phyloP scores from a whole-genome alignment of 2,113 vertebrate species.

The Onychostruthus taczanowskii region DNA sequence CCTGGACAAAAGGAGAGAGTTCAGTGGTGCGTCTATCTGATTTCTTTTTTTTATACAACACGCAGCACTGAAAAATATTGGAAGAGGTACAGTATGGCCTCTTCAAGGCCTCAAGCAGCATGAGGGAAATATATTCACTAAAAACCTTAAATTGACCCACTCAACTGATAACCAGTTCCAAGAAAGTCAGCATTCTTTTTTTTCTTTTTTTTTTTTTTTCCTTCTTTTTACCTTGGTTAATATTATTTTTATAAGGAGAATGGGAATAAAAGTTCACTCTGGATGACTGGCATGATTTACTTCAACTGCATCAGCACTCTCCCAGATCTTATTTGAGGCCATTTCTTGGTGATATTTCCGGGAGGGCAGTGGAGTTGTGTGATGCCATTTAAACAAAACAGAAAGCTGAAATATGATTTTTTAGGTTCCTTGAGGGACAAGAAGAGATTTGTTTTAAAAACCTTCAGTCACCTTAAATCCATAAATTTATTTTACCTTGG shows the following conservation, averaged over 20 bases:
- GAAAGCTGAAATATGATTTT: conserved; percentile 27
- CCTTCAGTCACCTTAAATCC: neutral
- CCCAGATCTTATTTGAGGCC: neutral
- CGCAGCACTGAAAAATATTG: neutral
- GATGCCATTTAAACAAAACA: conserved; percentile 39
- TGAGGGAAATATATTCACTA: neutral
- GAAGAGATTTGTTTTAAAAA: conserved; percentile 49
- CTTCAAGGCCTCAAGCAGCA: conserved; percentile 10
- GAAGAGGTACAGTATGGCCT: neutral
- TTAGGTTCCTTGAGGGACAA: conserved; percentile 8
- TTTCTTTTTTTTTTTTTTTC: neutral
- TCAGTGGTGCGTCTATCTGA: neutral
- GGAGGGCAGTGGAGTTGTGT: neutral
- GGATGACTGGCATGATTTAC: neutral
- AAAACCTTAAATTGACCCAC: conserved; percentile 18
- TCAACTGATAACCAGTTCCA: neutral
- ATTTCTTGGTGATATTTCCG: neutral
- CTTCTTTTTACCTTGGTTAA: neutral
- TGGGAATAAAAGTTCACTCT: conserved; percentile 36
- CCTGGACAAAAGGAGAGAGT: neutral
- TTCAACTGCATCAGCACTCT: conserved; percentile 9
- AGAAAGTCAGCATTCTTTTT: neutral
- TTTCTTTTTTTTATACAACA: neutral
- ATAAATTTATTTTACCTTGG: conserved; percentile 23
- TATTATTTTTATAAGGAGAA: conserved; percentile 52